Conservation (phyloP, 1,140 invertebrate genomes). For the Drosophila asahinai region DNA sequence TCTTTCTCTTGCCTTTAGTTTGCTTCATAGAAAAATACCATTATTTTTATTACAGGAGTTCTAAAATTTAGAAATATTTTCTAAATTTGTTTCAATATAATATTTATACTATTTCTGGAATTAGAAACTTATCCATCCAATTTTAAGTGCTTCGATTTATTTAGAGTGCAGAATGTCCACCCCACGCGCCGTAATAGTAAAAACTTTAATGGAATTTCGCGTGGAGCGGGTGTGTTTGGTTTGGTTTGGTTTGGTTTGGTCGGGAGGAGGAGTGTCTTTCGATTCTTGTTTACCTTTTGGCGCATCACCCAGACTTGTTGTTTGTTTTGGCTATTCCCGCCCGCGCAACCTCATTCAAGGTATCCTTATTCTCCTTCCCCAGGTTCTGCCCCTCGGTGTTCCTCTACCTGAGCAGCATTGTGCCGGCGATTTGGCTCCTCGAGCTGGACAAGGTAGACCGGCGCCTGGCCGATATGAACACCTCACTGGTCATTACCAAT, state of each 20-base stretch:
- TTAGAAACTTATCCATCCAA: too few species aligned
- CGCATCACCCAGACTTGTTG: constrained; percentile 73
- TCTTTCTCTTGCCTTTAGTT: too few species aligned
- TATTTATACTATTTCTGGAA: too few species aligned
- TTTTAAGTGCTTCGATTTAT: not conserved
- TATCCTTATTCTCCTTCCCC: constrained; percentile 1
- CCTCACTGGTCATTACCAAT: constrained; percentile 22
- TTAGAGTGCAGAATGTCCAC: constrained; percentile 15
- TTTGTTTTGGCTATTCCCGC: constrained; percentile 45
- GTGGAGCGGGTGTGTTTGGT: constrained; percentile 21
- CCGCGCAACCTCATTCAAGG: constrained; percentile 1
- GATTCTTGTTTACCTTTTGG: constrained; percentile 77
- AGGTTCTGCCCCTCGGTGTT: constrained; percentile 96
- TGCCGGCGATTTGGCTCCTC: constrained; percentile 94
- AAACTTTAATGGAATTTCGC: constrained; percentile 81
- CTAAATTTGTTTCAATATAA: too few species aligned
- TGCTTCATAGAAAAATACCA: too few species aligned
- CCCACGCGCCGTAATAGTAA: constrained; percentile 47
- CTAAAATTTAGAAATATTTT: too few species aligned
- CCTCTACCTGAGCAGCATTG: constrained; percentile 92
- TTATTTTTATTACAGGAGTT: too few species aligned
- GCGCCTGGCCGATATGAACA: constrained; percentile 66
- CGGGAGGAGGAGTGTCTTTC: constrained; percentile 38
- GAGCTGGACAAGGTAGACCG: constrained; percentile 93
- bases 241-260: constrained; percentile 4